These are phyloP conservation scores for Aurelia aurita DNA, from an alignment of 30 jellyfish, hydroid and myxozoan genomes.

Conservation along the genomic window DNA sequence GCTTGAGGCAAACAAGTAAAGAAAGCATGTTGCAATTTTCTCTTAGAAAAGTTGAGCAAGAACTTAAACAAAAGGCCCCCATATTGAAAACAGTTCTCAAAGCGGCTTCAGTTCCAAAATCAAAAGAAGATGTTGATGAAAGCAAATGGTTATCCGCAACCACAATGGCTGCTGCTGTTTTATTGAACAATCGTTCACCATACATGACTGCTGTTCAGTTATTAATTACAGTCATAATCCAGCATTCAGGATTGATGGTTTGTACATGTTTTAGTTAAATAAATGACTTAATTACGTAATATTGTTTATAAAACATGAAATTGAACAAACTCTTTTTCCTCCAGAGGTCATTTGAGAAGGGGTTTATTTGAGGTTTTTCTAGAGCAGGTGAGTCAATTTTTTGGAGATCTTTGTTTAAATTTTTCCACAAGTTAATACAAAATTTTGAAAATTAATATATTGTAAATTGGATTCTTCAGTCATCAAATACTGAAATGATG, in stretches of 20 bases:
- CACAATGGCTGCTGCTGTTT: conserved; percentile 41
- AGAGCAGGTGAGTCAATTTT: neutral
- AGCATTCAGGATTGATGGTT: conserved; percentile 23
- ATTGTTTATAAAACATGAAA: neutral
- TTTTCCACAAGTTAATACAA: neutral
- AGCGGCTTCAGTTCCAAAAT: conserved; percentile 22
- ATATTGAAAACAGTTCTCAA: conserved; percentile 18
- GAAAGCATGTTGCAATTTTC: conserved; percentile 28
- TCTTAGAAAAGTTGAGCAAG: conserved; percentile 10
- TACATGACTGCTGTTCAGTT: conserved; percentile 37
- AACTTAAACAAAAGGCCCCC: conserved; percentile 8
- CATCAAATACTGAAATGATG: neutral
- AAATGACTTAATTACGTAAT: neutral
- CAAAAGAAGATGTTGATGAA: conserved; percentile 1
- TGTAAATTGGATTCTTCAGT: neutral
- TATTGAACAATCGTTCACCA: neutral
- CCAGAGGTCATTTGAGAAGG: neutral
- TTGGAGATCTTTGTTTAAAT: neutral
- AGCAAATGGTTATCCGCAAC: conserved; percentile 1
- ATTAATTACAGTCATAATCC: conserved; percentile 24
- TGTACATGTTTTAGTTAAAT: neutral
- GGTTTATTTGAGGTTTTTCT: conserved; percentile 2
- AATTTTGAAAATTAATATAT: neutral
- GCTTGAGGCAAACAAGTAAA: conserved; percentile 10
- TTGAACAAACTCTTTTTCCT: conserved; percentile 5